Base-by-base conservation (phyloP, 2,888 invertebrate genomes). In the Nomada flava region DNA sequence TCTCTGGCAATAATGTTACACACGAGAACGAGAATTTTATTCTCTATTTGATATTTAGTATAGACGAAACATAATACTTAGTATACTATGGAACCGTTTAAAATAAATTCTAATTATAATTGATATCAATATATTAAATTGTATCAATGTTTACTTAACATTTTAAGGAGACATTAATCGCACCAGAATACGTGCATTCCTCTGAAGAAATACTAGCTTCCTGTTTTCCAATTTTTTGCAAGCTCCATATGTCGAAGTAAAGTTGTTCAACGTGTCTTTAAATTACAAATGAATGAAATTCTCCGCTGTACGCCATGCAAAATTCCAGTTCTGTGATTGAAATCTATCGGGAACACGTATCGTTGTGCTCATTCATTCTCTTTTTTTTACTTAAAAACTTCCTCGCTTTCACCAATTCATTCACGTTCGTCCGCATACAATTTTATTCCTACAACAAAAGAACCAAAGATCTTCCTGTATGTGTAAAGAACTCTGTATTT, bases 391-490 rank as follows among this genome's bases (percentile, higher is more conserved):
- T 42, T 55, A 44, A 63, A 57, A 57, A 76, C 47, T 71, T 29
- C 63, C 70, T 57, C 71, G 76, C 76, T 78, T 78, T 78, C 77
- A 75, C 76, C 77, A 11, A 67, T 75, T 75, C 63, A 76, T 76
- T 76, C 77, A 60, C 44, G 23, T 60, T 29, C 23, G 18, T 60
- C 29, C 65, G 20, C 29, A 59, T 26, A 50, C 65, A 47, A 13
- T 64, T 47, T 44, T 52, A 29, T 59, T 44, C 52, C 13, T 29
- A 15, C 11, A 29, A 18, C 23, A 47, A 53, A 13, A 60, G 18
- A 53, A 76, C 26, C 18, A 18, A n/a, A 26, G 47, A 76, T 26
- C 20, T 42, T 63, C 36, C 5, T 18, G 47, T 47, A 13, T 10
- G 63, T n/a, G 62, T 44, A 47, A 44, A 57, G 57, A 57, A 57